Base-by-base conservation (phyloP, 2,113 vertebrate species). In the Oryzias celebensis region DNA sequence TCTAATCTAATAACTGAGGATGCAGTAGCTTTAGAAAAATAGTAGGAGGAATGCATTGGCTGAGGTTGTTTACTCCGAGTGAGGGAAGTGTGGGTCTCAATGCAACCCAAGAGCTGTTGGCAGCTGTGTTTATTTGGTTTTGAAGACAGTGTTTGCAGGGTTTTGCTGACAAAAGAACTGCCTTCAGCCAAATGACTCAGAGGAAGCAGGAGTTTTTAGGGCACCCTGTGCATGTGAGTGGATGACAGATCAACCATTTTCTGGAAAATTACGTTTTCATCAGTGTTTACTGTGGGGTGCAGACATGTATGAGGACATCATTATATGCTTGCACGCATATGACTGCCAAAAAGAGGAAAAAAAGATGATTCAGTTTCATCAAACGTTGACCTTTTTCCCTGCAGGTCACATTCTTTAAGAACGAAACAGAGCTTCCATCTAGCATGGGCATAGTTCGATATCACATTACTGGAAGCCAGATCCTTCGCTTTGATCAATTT, bases 41-140 rank as follows among this genome's bases (percentile, higher is more conserved):
- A 70, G 60, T 54, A 62, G 3, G n/a, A 63, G 65, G 50, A 53
- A 61, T 78, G 68, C 63, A 76, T 75, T 67, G 56, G 41, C 80
- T 65, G 54, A 18, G 65, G 52, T 1, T 49, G 52, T 75, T 81
- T 71, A 43, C 65, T 52, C 67, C 46, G 3, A 52, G 26, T 61
- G 49, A 64, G 73, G 42, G 58, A 52, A 58, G 62, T 65, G 73
- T 70, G 70, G 65, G 20, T 68, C 59, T 23, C 43, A 55, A 16
- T 46, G 62, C 65, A 43, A 28, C 62, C 58, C 60, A 26, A 80
- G 65, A 57, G 71, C 67, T 58, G 36, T 73, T 77, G 81, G 85
- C 89, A 86, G 85, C 85, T 88, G 86, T 81, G 80, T 85, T 88
- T 85, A 80, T 90, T 83, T 81, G 71, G 57, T 80, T 77, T 55